Evolutionary conservation across 2,797 vertebrate species (phyloP).

Genomic region (Ceryle rudis): DNA sequence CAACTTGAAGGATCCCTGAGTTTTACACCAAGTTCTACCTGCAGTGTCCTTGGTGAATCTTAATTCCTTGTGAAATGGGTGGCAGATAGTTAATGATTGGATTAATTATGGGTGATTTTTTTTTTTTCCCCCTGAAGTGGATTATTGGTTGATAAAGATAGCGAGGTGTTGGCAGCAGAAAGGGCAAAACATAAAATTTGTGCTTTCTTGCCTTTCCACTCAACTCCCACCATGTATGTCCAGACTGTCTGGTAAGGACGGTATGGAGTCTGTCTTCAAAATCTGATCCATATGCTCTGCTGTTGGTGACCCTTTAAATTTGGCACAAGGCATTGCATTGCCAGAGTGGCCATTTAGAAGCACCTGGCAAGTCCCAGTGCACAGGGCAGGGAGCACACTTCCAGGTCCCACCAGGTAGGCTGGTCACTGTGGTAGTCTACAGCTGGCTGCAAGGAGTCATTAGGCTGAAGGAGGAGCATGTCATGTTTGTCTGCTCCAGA

Average conservation of each 20-base stretch:
- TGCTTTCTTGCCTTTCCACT: background rate
- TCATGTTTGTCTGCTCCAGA: background rate
- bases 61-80: background rate
- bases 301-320: background rate
- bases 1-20: background rate
- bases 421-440: background rate
- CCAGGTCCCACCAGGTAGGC: background rate
- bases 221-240: background rate
- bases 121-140: background rate
- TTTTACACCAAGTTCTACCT: background rate
- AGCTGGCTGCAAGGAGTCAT: background rate
- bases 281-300: background rate
- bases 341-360: background rate
- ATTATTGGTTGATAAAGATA: background rate
- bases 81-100: background rate
- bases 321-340: fast-evolving
- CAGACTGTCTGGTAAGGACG: background rate
- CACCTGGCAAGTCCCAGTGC: fast-evolving
- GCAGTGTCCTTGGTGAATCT: background rate
- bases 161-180: background rate
- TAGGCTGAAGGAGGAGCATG: background rate
- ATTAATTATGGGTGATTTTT: background rate
- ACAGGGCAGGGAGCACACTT: background rate
- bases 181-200: background rate
- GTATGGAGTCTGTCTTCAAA: background rate